phyloP scores from a whole-genome alignment of 2,113 vertebrate genomes.

The Anguilla japonica region DNA sequence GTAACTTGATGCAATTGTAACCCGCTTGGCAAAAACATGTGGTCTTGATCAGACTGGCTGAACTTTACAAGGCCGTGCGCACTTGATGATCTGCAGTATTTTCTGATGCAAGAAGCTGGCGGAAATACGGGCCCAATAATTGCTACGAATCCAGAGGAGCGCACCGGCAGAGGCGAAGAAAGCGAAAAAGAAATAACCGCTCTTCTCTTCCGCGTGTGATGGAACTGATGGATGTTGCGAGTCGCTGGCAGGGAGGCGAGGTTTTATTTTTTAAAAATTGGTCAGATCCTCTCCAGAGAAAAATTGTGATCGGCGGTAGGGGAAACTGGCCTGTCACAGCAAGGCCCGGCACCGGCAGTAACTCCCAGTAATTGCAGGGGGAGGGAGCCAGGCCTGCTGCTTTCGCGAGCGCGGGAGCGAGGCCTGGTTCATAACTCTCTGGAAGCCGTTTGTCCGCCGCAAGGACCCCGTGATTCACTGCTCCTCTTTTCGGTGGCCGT shows the following conservation, averaged over 20 bases:
- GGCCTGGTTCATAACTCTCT: background rate
- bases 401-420: background rate
- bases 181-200: background rate
- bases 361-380: background rate
- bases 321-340: background rate
- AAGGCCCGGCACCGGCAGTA: background rate
- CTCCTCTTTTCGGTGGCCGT: background rate
- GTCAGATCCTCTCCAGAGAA: background rate
- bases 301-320: background rate
- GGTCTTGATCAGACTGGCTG: background rate
- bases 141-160: background rate
- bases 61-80: background rate
- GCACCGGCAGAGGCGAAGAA: background rate
- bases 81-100: background rate
- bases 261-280: background rate
- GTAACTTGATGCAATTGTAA: background rate
- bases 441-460: background rate
- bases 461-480: background rate
- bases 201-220: background rate
- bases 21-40: background rate
- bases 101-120: background rate
- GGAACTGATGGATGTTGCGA: background rate
- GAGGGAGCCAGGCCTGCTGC: fast-evolving
- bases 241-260: background rate
- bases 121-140: background rate